Conservation (phyloP, 2,113 vertebrate species). For the Aptenodytes forsteri region DNA sequence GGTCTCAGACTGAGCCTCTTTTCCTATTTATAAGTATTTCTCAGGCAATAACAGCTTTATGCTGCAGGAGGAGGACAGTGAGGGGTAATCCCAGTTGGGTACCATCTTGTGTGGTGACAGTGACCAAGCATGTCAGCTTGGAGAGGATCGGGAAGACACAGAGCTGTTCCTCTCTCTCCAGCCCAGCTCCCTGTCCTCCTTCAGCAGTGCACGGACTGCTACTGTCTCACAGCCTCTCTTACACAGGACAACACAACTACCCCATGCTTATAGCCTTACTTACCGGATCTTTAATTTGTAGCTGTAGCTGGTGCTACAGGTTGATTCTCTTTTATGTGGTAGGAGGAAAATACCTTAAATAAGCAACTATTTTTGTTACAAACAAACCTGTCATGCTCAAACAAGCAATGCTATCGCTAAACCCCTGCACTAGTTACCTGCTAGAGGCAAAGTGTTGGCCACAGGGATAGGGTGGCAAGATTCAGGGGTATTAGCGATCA, state of each 20-base stretch:
- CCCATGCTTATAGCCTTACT: not conserved
- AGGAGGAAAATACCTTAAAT: not conserved
- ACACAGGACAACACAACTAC: not conserved
- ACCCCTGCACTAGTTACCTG: not conserved
- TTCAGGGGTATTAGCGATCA: not conserved
- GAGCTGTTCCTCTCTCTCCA: not conserved
- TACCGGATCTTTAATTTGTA: not conserved
- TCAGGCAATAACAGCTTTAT: not conserved
- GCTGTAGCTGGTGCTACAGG: not conserved
- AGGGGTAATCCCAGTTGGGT: not conserved
- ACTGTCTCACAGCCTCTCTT: not conserved
- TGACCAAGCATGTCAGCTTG: not conserved
- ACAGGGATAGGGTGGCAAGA: not conserved
- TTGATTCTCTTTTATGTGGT: not conserved
- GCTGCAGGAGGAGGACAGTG: not conserved
- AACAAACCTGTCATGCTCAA: not conserved
- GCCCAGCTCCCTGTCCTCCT: not conserved
- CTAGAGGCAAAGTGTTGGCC: not conserved
- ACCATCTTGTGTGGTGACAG: not conserved
- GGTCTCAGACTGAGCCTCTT: not conserved
- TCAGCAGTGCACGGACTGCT: not conserved
- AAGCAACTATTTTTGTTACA: not conserved
- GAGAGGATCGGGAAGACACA: not conserved
- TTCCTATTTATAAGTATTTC: not conserved
- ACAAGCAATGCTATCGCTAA: not conserved